Evolutionary conservation across 2,888 invertebrate species (phyloP), one percentile per base, ranked within the genome.

Genomic region (Amaurobius ferox): DNA sequence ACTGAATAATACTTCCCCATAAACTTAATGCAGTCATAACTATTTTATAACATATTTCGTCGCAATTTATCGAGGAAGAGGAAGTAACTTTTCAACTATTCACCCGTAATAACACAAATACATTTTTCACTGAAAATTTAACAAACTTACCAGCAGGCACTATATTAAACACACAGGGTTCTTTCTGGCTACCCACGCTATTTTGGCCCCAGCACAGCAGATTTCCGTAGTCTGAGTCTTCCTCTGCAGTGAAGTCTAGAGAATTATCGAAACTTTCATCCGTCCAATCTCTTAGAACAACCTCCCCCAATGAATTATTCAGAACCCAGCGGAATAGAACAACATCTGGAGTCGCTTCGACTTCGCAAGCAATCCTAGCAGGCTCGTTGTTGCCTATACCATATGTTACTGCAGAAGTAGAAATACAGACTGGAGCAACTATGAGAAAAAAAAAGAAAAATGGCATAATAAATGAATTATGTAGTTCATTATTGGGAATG

Each of bases 321-420:
- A 97, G 96, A 89, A 96, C 96, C 97, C 97, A 97, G 81, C 95
- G 95, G 91, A 97, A 97, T 91, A 95, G 93, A 19, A 97, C 95
- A 91, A 96, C 95, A 29, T 61, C 30, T 0, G 97, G 97, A 92
- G 97, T 97, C 13, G 97, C 96, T 90, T 97, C 96, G 16, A 97
- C 96, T 89, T 95, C 94, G 91, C 97, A 97, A 90, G 95, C 88
- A 7, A 90, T 86, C 55, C 89, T 88, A 9, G 89, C 88, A 89
- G 95, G 94, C 91, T 97, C 97, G 90, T 96, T 95, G 90, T 97
- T 96, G 2, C 97, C 97, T 3, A 97, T 96, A 0, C 97, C 97
- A 90, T 97, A 96, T 23, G 96, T 95, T 87, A 95, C 93, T 61
- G 95, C 94, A 91, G 97, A 96, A 87, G 95, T 95, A 70, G 95